Percentiles rank a stretch among this genome's conserved stretches.
phyloP scores from a whole-genome alignment of 2,888 invertebrate species.

The Myopa testacea region DNA sequence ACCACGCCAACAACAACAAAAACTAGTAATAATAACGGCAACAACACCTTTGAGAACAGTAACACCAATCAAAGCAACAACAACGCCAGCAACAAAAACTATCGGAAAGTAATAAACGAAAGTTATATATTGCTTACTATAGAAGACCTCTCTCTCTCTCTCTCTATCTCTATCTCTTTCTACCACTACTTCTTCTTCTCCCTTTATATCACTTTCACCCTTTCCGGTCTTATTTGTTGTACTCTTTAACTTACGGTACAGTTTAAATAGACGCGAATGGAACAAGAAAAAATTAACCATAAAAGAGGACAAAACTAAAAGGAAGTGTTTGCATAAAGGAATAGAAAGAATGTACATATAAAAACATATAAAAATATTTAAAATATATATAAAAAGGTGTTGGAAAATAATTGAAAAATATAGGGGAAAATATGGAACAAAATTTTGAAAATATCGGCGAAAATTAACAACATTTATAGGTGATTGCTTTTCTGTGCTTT shows the following conservation, averaged over 20 bases:
- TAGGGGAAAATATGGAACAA: no score
- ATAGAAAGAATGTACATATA: background rate
- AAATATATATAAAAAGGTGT: background rate
- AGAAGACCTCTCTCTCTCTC: background rate
- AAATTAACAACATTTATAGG: no score
- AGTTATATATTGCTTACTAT: background rate
- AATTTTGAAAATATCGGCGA: no score
- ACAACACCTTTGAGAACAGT: constrained; percentile 30
- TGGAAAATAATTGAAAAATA: no score
- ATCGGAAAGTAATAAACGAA: constrained; percentile 18
- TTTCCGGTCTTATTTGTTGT: no score
- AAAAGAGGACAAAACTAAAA: background rate
- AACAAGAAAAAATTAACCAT: background rate
- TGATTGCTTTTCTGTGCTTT: no score
- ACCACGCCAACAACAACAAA: constrained; percentile 16
- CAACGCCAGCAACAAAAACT: constrained; percentile 18
- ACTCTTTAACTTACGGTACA: background rate
- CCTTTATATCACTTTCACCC: background rate
- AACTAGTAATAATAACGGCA: constrained; percentile 2
- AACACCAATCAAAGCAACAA: constrained; percentile 23
- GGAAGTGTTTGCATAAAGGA: background rate
- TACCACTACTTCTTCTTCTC: background rate
- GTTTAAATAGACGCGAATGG: background rate
- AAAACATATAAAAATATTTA: background rate
- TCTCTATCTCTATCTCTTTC: background rate